Base-by-base conservation (phyloP, 2,113 vertebrate genomes). In the Polypterus bichir region DNA sequence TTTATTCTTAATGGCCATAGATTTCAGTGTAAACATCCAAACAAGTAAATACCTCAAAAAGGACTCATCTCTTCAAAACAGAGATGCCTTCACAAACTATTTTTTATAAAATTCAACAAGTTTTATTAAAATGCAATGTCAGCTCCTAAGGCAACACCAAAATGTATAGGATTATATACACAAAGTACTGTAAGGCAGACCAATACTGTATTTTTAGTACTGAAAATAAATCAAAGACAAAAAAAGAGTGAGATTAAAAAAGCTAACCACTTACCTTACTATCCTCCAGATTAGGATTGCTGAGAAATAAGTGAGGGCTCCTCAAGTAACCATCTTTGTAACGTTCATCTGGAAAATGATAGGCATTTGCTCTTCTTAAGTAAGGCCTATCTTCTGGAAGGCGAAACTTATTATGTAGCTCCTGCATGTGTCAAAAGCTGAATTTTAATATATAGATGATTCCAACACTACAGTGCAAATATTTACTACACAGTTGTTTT, bases 271-370 rank as follows among this genome's bases (percentile, higher is more conserved):
- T 77, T 64, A 95, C 96, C 87, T 82, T 77, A 68, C 84, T 81
- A 61, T 87, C 72, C 51, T 96, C 92, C 44, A 78, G 46, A 48
- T 69, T 78, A 47, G 92, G 92, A 59, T 83, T 78, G 62, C 70
- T 89, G 60, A 98, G 89, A 60, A 76, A 72, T 44, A 70, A 11
- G 56, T 99, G 96, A 54, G 94, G 91, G 69, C 89, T 97, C 72
- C 92, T 81, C 66, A 97, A 84, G 75, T 93, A 94, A 0, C 89
- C 90, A 27, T 99, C 93, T 81, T 81, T 89, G 78, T 91, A 90
- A 1, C 83, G 80, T 54, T 95, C 90, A 76, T 88, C 86, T 54
- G 92, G 89, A 75, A 98, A 99, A 74, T 81, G 90, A 70, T 91
- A 92, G 63, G 86, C 81, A 64, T 94, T 97, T 65, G 83, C 80